Conservation (phyloP, 2,797 vertebrate genomes). For the Geotrypetes seraphini region DNA sequence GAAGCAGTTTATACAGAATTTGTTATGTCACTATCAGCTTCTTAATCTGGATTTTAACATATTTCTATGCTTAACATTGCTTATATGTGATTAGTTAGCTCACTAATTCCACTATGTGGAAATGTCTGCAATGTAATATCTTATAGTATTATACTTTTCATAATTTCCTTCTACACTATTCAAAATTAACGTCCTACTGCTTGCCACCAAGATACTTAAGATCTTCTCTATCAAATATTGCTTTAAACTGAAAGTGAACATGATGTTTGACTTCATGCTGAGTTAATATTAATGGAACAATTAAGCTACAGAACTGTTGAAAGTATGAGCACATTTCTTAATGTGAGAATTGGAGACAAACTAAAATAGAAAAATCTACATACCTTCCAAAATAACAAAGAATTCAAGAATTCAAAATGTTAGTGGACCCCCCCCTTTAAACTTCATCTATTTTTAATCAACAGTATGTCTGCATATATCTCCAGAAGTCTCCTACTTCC, state of each 20-base stretch:
- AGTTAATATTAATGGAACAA: background rate
- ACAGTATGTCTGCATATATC: constrained; percentile 24
- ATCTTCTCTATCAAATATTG: background rate
- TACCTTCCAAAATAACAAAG: accelerated
- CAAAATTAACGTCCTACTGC: no score
- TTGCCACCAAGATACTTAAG: no score
- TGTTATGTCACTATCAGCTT: no score
- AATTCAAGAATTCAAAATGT: background rate
- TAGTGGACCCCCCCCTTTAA: constrained; percentile 10
- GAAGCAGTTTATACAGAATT: no score
- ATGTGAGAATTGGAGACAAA: background rate
- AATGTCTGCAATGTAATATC: no score
- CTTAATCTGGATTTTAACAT: no score
- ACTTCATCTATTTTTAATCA: constrained; percentile 25
- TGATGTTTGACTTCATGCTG: background rate
- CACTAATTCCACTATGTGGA: no score
- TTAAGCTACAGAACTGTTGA: background rate
- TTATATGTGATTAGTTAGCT: no score
- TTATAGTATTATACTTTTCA: no score
- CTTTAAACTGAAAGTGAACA: background rate
- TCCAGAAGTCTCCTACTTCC: constrained; percentile 42
- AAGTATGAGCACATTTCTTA: background rate
- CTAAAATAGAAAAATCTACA: constrained; percentile 2
- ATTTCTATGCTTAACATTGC: no score
- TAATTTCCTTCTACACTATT: no score